Conservation (phyloP, 2,888 invertebrate species). For the Serripes groenlandicus region DNA sequence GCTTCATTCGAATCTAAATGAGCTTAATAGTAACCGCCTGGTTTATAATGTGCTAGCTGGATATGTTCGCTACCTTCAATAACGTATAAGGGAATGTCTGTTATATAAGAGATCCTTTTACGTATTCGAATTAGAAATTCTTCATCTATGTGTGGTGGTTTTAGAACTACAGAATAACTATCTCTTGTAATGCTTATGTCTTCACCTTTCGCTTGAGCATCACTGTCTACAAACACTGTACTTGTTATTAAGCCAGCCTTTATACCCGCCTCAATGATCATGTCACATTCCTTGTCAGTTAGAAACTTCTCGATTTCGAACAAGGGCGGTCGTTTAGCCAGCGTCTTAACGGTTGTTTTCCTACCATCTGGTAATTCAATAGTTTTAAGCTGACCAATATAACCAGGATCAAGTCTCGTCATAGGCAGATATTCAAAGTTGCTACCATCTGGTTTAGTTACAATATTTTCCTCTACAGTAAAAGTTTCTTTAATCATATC, state of each 20-base stretch:
- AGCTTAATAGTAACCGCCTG: constrained; percentile 71
- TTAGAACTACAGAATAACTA: too few relatives aligned
- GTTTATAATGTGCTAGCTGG: constrained; percentile 65
- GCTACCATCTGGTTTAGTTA: too few relatives aligned
- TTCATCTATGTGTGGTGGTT: constrained; percentile 16
- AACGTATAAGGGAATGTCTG: constrained; percentile 57
- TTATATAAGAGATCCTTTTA: constrained; percentile 45
- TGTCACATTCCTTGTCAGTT: constrained; percentile 42
- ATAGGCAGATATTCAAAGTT: constrained; percentile 36
- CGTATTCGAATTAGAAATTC: constrained; percentile 32
- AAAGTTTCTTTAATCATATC: too few relatives aligned
- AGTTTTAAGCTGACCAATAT: constrained; percentile 31
- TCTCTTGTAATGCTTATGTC: constrained; percentile 27
- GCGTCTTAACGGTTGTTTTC: constrained; percentile 18
- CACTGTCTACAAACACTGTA: constrained; percentile 16
- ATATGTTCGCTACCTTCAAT: constrained; percentile 65
- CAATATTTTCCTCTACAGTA: too few relatives aligned
- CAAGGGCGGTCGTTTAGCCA: constrained; percentile 36
- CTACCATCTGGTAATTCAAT: constrained; percentile 23
- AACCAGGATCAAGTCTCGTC: constrained; percentile 20
- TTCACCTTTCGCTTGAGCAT: too few relatives aligned
- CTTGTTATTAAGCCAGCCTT: constrained; percentile 28
- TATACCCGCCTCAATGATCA: constrained; percentile 28
- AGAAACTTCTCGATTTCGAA: constrained; percentile 59
- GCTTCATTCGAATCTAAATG: constrained; percentile 67